Base-by-base conservation (phyloP, 2,888 invertebrate genomes). In the Cerceris rybyensis region DNA sequence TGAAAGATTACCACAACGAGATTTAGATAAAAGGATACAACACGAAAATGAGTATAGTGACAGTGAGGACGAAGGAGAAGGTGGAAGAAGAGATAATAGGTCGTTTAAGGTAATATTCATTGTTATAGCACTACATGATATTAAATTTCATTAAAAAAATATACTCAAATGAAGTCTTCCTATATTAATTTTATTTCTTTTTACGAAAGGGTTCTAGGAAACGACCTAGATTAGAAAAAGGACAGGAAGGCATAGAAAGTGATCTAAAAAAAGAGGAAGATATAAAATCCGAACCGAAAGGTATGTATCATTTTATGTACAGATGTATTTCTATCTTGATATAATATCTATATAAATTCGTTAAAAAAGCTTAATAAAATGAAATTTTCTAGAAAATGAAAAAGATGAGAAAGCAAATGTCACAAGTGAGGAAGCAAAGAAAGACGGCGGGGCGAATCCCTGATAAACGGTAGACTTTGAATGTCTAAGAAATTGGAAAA, bases 11-110 rank as follows among this genome's bases (percentile, higher is more conserved):
- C 96, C 97, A 16, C 97, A 97, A 90, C 95, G 96, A 64, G 94
- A 94, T 84, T 82, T 94, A 92, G 99, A 99, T 92, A 98, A 98
- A 91, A 95, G 98, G 83, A 97, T 99, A 88, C 97, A 98, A 2
- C 97, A 98, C 79, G 98, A 98, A 87, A 98, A 98, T 89, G 99
- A 99, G 90, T 97, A 97, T 89, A 97, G 97, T 0, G 98, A 98
- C 90, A 97, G 97, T 0, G 99, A 99, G 92, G 98, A 98, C 91
- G 99, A 99, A 92, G 96, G 96, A 0, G 96, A 95, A 81, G 94
- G 94, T 76, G 94, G 95, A 80, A 93, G 96, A 84, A 92, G 94
- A 75, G 93, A 94, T 83, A 93, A 93, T 80, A 89, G 93, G 84
- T 92, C 91, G 1, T 93, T 90, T 71, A 92, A 93, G 88, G 92